Conservation (phyloP, 2,888 invertebrate genomes). For the Gastracanthus pulcherrimus region DNA sequence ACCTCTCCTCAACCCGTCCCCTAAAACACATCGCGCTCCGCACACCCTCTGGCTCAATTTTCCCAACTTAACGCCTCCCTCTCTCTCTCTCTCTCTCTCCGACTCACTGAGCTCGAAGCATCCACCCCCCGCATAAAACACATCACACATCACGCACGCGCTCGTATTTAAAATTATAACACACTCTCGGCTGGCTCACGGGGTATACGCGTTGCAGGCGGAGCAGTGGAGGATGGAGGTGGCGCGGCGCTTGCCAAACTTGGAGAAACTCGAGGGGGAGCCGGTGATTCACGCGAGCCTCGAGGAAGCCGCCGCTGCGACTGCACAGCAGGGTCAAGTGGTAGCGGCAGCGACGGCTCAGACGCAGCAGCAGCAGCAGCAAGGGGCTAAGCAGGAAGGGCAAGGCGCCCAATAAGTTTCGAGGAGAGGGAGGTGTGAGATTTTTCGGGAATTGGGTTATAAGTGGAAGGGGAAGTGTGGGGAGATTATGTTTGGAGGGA, state of each 20-base stretch:
- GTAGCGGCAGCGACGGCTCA: too few relatives aligned
- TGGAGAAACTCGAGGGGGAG: slow-evolving; percentile 91
- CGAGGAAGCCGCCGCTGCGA: slow-evolving; percentile 34
- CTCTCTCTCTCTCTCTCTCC: not conserved
- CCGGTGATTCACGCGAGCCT: slow-evolving; percentile 80
- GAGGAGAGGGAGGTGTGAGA: not conserved
- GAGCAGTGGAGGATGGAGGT: slow-evolving; percentile 86
- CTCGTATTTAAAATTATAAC: slow-evolving; percentile 43
- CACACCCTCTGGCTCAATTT: not conserved
- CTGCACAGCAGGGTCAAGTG: not conserved
- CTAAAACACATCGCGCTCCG: not conserved
- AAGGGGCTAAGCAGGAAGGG: slow-evolving; percentile 30
- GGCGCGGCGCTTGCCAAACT: slow-evolving; percentile 84
- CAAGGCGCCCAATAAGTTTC: slow-evolving; percentile 24
- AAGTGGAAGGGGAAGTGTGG: not conserved
- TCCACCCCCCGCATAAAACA: not conserved
- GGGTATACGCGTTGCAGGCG: slow-evolving; percentile 79
- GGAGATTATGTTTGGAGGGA: too few relatives aligned
- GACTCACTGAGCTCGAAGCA: not conserved
- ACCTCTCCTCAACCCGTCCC: not conserved
- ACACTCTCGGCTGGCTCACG: too few relatives aligned
- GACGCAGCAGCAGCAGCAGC: not conserved
- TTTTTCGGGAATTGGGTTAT: not conserved
- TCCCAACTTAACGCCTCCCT: not conserved
- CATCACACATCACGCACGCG: not conserved